Evolutionary conservation across 2,888 invertebrate genomes (phyloP).

Genomic region (Pseudanteris insignis): DNA sequence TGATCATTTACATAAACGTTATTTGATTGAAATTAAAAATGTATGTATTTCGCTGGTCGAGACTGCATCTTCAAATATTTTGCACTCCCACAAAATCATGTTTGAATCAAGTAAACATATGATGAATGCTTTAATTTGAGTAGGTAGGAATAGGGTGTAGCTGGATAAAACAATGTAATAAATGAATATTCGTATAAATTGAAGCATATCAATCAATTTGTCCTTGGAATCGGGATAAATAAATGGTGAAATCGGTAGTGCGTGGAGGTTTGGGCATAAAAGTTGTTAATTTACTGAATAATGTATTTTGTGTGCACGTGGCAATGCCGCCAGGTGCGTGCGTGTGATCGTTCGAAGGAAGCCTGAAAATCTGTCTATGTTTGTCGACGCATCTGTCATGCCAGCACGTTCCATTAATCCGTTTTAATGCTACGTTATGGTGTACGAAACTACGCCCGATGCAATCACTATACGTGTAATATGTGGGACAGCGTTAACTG

Average conservation of each 20-base stretch:
- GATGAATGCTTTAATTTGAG: no score
- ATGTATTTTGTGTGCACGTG: conserved; percentile 29
- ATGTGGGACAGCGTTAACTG: conserved; percentile 38
- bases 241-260: conserved; percentile 10
- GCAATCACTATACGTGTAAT: conserved; percentile 41
- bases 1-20: no score
- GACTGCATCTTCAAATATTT: no score
- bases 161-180: no score
- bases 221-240: background rate
- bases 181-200: no score
- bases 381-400: conserved; percentile 56
- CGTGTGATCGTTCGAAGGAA: conserved; percentile 31
- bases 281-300: conserved; percentile 30
- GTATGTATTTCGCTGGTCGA: no score
- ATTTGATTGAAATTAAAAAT: no score
- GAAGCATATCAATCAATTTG: no score
- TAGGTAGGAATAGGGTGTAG: no score
- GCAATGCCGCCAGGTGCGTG: conserved; percentile 33
- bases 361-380: conserved; percentile 48
- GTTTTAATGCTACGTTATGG: conserved; percentile 50
- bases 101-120: no score
- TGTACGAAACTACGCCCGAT: conserved; percentile 42
- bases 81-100: no score
- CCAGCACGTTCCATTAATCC: conserved; percentile 54
- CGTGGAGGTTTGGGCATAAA: conserved; percentile 14